Evolutionary conservation across 1,140 invertebrate species (phyloP).

Genomic region (Steinernema feltiae): DNA sequence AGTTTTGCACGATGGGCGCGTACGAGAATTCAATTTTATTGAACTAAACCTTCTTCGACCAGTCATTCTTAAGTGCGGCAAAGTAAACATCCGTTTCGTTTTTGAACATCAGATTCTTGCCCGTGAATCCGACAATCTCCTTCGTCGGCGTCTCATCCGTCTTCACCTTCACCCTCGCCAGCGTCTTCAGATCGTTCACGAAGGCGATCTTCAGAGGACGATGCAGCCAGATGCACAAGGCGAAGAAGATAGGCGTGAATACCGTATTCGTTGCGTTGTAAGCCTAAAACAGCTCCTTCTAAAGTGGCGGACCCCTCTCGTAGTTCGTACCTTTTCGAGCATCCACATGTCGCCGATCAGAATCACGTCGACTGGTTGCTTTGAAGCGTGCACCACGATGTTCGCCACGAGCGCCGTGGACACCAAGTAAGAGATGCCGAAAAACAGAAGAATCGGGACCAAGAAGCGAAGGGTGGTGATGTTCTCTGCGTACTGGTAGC

Average conservation of each 20-base stretch:
- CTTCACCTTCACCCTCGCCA: not conserved
- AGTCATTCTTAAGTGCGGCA: not conserved
- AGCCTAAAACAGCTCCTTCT: no score
- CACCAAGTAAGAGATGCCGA: not conserved
- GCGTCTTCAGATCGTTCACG: not conserved
- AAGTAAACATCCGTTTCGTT: constrained; percentile 2
- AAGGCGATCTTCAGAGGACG: not conserved
- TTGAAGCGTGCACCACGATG: not conserved
- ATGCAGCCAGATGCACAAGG: not conserved
- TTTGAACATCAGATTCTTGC: not conserved
- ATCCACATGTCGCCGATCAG: constrained; percentile 5
- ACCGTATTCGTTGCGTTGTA: not conserved
- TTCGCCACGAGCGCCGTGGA: not conserved
- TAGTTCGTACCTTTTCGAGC: constrained; percentile 8
- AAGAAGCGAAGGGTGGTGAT: not conserved
- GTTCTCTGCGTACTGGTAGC: constrained; percentile 11
- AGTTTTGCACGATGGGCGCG: no score
- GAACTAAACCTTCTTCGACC: constrained; percentile 4
- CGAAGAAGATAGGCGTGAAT: not conserved
- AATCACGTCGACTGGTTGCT: not conserved
- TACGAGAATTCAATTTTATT: not conserved
- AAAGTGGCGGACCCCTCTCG: no score
- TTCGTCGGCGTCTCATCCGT: not conserved
- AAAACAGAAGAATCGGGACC: not conserved
- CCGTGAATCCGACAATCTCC: not conserved